Base-by-base conservation (phyloP, 2,888 invertebrate genomes). In the Chrysina gloriosa region DNA sequence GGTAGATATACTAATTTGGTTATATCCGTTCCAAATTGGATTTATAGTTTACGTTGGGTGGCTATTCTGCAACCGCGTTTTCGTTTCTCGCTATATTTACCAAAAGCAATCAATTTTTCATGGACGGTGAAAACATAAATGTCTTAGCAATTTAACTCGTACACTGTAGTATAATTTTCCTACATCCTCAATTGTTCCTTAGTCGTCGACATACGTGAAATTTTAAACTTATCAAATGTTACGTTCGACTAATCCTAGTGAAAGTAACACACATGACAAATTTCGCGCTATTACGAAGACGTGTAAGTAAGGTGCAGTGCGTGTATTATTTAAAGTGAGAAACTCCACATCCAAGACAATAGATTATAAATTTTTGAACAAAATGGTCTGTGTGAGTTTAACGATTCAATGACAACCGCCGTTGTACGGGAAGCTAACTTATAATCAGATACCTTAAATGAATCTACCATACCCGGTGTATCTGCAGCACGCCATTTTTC, bases 401-500 rank as follows among this genome's bases (percentile, higher is more conserved):
- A 65, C 50, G 54, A 65, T 65, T 56, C 65, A 65, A 65, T 65
- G 65, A 65, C 65, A 65, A 65, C 65, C 65, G 65, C 54, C 54
- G 65, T 29, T 54, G 65, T 45, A 52, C 42, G 27, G 65, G 16
- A 61, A 65, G 50, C 50, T 64, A 70, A 70, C 66, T 68, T 65
- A 67, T 68, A 71, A 71, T 71, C 69, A 71, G 47, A 29, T 70
- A 70, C 68, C 66, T 65, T 68, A 67, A 48, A 65, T 67, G 69
- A 58, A 47, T 69, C 56, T 64, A 68, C 67, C 64, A 48, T 63
- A 64, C 66, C 63, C 69, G 16, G 56, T 52, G 42, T 67, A 69
- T 69, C 68, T 61, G 65, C 58, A 64, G 69, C 71, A 72, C 71
- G 71, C 71, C 58, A 71, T 65, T 65, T 68, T 68, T 67, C 69